Evolutionary conservation across 1,140 invertebrate species (phyloP).

Genomic region (Camponotus floridanus): DNA sequence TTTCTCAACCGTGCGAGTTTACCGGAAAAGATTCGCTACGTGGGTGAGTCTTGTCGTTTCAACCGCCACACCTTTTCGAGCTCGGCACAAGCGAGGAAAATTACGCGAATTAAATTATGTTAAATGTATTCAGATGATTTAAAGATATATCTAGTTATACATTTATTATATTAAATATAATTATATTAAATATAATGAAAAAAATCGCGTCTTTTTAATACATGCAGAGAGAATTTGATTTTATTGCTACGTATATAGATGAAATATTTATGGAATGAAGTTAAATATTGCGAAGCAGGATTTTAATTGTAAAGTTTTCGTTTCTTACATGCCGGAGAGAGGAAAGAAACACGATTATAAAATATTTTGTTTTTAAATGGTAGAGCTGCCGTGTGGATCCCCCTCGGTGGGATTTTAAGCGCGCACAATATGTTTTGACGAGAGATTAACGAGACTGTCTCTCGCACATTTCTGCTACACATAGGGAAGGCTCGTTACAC

Average conservation of each 20-base stretch:
- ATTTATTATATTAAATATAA: no score
- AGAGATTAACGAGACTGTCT: conserved; percentile 75
- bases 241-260: not conserved
- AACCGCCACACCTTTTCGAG: conserved; percentile 16
- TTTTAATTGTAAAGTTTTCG: conserved; percentile 13
- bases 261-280: not conserved
- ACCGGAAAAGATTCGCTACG: conserved; percentile 2
- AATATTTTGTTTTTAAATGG: conserved; percentile 32
- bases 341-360: not conserved
- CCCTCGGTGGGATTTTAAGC: conserved; percentile 63
- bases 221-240: not conserved
- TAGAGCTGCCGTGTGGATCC: not conserved
- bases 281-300: not conserved
- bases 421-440: conserved; percentile 73
- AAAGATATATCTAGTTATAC: no score
- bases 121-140: conserved; percentile 2
- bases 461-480: conserved; percentile 57
- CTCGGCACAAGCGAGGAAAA: not conserved
- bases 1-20: not conserved
- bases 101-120: conserved; percentile 13
- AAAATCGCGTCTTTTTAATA: not conserved
- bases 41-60: conserved; percentile 3
- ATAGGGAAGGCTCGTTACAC: conserved; percentile 46
- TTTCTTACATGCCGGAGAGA: no score
- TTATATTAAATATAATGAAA: no score